phyloP scores from a whole-genome alignment of 2,113 vertebrate species.

The Craseonycteris thonglongyai region DNA sequence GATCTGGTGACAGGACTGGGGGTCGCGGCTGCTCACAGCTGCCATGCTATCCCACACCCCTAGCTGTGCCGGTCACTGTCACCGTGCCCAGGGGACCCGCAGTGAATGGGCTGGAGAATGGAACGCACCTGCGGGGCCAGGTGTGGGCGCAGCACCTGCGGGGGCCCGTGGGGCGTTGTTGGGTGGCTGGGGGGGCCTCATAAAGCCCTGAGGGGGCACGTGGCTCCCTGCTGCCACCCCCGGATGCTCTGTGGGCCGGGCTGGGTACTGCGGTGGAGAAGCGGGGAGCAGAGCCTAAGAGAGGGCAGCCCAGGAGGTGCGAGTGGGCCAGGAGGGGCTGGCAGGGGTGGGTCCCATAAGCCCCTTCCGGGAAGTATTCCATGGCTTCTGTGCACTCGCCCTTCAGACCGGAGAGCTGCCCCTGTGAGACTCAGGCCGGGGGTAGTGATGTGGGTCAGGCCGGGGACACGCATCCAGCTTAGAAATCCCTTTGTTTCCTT shows the following conservation, averaged over 20 bases:
- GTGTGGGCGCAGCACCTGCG: too few relatives aligned
- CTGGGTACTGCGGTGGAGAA: not conserved
- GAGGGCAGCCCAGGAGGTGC: too few relatives aligned
- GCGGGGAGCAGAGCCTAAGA: not conserved
- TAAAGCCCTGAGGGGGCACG: too few relatives aligned
- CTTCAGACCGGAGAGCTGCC: too few relatives aligned
- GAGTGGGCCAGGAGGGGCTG: not conserved
- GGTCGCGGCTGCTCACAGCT: not conserved
- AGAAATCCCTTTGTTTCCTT: not conserved
- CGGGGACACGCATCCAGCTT: fast-evolving
- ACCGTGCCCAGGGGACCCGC: too few relatives aligned
- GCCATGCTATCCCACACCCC: not conserved
- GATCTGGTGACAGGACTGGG: not conserved
- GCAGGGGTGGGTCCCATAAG: too few relatives aligned
- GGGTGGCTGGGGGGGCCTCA: too few relatives aligned
- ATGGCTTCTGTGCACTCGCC: fast-evolving
- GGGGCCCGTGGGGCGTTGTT: not conserved
- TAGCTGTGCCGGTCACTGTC: too few relatives aligned
- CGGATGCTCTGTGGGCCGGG: not conserved
- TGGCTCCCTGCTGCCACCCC: too few relatives aligned
- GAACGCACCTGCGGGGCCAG: too few relatives aligned
- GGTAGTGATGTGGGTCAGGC: not conserved
- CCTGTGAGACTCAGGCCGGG: not conserved
- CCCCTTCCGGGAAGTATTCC: too few relatives aligned
- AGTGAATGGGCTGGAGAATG: too few relatives aligned